phyloP scores from a whole-genome alignment of 2,797 vertebrate species.

The Neosilurus mollespiculum region DNA sequence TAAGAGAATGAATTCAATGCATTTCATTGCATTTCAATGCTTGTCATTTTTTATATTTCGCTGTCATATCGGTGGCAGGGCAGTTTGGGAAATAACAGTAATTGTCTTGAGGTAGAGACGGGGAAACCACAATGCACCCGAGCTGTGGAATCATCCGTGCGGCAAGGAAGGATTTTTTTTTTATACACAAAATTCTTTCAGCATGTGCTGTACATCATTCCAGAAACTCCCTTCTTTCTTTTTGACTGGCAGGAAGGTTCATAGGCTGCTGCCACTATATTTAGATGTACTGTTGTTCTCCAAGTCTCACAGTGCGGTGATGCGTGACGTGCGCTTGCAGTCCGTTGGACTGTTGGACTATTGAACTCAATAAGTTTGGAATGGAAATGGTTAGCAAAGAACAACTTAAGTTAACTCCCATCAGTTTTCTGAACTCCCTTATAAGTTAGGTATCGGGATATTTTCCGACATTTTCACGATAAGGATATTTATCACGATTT shows the following conservation, averaged over 20 bases:
- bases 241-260: background rate
- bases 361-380: background rate
- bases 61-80: background rate
- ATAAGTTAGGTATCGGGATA: too few relatives aligned
- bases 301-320: background rate
- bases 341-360: background rate
- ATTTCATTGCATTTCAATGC: too few relatives aligned
- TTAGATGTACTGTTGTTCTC: background rate
- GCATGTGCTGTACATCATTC: background rate
- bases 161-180: background rate
- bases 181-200: background rate
- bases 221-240: background rate
- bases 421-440: background rate
- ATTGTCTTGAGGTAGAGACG: constrained; percentile 22
- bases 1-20: background rate
- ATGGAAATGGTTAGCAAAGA: background rate
- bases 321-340: background rate
- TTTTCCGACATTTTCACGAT: too few relatives aligned
- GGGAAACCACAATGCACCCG: constrained; percentile 6
- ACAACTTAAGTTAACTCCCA: background rate
- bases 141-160: constrained; percentile 11
- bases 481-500: too few relatives aligned
- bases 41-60: background rate
- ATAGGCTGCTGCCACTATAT: background rate
- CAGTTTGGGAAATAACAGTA: constrained; percentile 22